Evolutionary conservation across 2,888 invertebrate species (phyloP).

Genomic region (Chrysolina americana): DNA sequence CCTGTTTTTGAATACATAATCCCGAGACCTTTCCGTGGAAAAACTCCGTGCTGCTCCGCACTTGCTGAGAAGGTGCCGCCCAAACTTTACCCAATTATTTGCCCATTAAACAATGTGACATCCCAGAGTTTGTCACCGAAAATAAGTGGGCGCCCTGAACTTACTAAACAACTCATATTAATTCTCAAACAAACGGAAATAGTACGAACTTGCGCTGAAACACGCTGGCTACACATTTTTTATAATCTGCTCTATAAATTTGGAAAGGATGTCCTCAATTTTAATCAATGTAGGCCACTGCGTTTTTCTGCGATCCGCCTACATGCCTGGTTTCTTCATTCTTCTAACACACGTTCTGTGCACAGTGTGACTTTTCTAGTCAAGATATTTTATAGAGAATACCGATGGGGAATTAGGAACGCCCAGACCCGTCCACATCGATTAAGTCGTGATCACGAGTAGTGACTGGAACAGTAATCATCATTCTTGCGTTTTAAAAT

Average conservation of each 20-base stretch:
- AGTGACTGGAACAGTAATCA: too few relatives aligned
- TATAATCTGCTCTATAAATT: slow-evolving; percentile 1
- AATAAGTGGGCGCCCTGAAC: slow-evolving; percentile 25
- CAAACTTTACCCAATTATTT: slow-evolving; percentile 27
- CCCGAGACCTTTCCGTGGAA: slow-evolving; percentile 21
- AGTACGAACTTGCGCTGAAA: neutral
- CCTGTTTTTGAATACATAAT: slow-evolving; percentile 34
- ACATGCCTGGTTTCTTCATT: too few relatives aligned
- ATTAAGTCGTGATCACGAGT: too few relatives aligned
- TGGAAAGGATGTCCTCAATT: neutral
- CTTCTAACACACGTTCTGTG: too few relatives aligned
- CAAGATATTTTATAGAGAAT: too few relatives aligned
- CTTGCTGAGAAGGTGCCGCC: slow-evolving; percentile 17
- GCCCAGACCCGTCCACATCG: too few relatives aligned
- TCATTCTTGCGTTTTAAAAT: too few relatives aligned
- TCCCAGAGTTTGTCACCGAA: slow-evolving; percentile 24
- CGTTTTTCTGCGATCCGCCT: too few relatives aligned
- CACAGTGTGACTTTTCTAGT: too few relatives aligned
- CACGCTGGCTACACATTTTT: slow-evolving; percentile 11
- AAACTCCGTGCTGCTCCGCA: slow-evolving; percentile 21
- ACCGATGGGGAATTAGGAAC: too few relatives aligned
- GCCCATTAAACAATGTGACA: slow-evolving; percentile 28
- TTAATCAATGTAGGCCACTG: neutral
- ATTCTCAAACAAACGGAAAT: slow-evolving; percentile 20
- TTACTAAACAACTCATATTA: slow-evolving; percentile 24